phyloP scores from a whole-genome alignment of 2,797 vertebrate genomes.

The Acrossocheilus fasciatus region DNA sequence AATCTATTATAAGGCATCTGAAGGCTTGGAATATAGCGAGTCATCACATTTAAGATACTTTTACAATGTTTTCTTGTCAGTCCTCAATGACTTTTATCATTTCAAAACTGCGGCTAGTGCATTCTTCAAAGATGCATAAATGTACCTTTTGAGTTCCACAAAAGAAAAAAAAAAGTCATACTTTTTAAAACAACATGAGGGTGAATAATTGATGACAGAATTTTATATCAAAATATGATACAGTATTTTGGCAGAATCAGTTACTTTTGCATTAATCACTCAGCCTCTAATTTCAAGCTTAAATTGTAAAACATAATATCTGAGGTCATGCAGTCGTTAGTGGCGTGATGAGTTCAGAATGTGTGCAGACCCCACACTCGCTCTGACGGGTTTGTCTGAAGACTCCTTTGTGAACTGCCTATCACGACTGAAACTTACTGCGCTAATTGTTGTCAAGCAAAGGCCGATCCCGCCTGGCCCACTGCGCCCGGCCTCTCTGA shows the following conservation, averaged over 20 bases:
- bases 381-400: constrained; percentile 63
- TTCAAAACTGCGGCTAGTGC: not conserved
- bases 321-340: constrained; percentile 18
- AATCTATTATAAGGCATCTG: not conserved
- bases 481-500: constrained; percentile 57
- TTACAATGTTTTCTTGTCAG: not conserved
- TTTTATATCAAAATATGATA: not conserved
- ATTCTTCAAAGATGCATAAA: not conserved
- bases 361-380: constrained; percentile 60
- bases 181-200: not conserved
- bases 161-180: not conserved
- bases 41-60: not conserved
- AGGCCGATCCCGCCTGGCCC: constrained; percentile 66
- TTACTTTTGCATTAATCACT: not conserved
- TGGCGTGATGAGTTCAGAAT: constrained; percentile 63
- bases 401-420: constrained; percentile 59
- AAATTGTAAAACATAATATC: not conserved
- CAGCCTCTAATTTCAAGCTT: constrained; percentile 11
- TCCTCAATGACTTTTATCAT: not conserved
- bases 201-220: not conserved
- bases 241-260: constrained; percentile 14
- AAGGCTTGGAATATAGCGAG: not conserved
- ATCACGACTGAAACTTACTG: constrained; percentile 69
- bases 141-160: not conserved
- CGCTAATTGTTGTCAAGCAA: constrained; percentile 81